These are phyloP conservation scores for Drosophila leontia DNA, from an alignment of 1,140 invertebrate genomes.

Conservation along the genomic window DNA sequence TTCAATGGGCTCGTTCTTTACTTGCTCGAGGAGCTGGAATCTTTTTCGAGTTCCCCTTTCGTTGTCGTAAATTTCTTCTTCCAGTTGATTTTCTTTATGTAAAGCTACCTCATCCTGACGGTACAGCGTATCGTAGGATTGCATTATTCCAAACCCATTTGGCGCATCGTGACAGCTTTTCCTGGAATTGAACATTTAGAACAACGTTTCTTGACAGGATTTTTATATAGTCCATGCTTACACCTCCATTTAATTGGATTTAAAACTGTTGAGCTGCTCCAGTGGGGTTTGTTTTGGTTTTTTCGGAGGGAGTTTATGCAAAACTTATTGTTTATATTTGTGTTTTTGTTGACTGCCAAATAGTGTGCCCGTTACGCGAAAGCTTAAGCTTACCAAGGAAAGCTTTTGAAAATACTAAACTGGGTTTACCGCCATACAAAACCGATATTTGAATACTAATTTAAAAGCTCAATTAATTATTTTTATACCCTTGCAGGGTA, in stretches of 20 bases:
- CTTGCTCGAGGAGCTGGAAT: neutral
- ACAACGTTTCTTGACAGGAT: neutral
- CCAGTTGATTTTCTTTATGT: neutral
- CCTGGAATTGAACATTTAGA: neutral
- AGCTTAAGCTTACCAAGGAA: neutral
- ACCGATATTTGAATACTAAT: neutral
- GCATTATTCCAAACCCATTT: conserved; percentile 8
- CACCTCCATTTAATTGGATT: conserved; percentile 1
- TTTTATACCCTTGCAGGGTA: no score
- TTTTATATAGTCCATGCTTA: neutral
- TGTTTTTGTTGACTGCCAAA: neutral
- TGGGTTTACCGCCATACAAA: neutral
- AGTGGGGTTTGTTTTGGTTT: neutral
- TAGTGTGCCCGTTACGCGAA: neutral
- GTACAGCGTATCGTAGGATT: neutral
- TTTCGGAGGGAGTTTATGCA: neutral
- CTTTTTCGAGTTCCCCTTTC: neutral
- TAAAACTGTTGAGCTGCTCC: no score
- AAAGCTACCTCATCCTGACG: neutral
- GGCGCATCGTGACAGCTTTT: neutral
- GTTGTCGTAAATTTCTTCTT: neutral
- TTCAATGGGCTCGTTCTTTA: conserved; percentile 2
- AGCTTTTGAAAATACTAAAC: neutral
- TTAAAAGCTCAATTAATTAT: neutral
- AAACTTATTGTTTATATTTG: conserved; percentile 3